Evolutionary conservation across 2,113 vertebrate genomes (phyloP).

Genomic region (Microtus richardsoni): DNA sequence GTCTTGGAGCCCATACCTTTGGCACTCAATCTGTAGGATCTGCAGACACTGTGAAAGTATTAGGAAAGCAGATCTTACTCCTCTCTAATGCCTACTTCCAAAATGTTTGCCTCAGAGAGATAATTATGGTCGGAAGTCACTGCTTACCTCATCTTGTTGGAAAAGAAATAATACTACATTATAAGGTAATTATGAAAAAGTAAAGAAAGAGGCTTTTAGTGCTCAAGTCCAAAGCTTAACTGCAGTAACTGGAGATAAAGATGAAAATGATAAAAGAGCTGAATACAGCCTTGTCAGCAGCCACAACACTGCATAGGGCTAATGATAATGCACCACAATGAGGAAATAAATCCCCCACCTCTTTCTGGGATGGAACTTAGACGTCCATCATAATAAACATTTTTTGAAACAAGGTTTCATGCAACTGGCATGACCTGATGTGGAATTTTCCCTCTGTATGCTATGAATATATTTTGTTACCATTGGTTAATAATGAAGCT

Average conservation of each 20-base stretch:
- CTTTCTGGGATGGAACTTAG: too few relatives aligned
- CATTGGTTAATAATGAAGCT: too few relatives aligned
- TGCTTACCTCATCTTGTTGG: slow-evolving; percentile 7
- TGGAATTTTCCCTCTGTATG: too few relatives aligned
- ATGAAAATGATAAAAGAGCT: not conserved
- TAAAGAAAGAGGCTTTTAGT: slow-evolving; percentile 1
- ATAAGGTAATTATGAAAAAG: slow-evolving; percentile 26
- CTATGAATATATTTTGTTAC: too few relatives aligned
- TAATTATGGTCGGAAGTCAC: not conserved
- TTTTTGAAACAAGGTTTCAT: not conserved
- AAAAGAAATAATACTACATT: slow-evolving; percentile 11
- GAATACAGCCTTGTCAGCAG: not conserved
- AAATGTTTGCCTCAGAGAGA: not conserved
- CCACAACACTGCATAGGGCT: not conserved
- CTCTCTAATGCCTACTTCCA: not conserved
- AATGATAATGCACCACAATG: not conserved
- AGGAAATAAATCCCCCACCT: not conserved
- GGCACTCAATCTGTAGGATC: not conserved
- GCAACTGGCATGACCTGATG: not conserved
- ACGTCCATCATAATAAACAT: not conserved
- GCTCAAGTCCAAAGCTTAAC: not conserved
- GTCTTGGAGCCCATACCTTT: not conserved
- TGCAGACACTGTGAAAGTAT: not conserved
- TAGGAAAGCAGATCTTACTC: not conserved
- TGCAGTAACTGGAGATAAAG: slow-evolving; percentile 15